phyloP scores from a whole-genome alignment of 2,888 invertebrate species.

The Tipula helvola region DNA sequence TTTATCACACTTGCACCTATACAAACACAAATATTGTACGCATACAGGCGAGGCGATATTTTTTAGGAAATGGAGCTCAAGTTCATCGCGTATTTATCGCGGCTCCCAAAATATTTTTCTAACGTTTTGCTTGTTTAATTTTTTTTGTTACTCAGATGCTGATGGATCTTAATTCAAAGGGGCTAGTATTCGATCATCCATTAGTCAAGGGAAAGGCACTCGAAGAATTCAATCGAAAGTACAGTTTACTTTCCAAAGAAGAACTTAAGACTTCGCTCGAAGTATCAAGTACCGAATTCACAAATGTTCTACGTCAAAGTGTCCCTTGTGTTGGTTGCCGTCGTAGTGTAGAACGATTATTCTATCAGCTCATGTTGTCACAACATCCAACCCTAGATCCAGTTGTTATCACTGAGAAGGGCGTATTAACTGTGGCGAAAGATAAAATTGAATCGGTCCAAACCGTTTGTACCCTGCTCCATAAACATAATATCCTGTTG shows the following conservation, averaged over 20 bases:
- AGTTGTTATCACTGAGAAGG: conserved; percentile 60
- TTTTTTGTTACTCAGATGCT: conserved; percentile 57
- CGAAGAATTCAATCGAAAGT: conserved; percentile 75
- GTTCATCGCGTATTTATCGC: not conserved
- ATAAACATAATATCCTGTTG: conserved; percentile 71
- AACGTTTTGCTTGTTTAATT: not conserved
- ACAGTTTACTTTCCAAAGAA: conserved; percentile 58
- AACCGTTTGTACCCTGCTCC: conserved; percentile 68
- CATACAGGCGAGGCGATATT: not conserved
- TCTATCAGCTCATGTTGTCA: conserved; percentile 71
- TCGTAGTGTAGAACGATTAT: conserved; percentile 80
- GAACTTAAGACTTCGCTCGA: conserved; percentile 70
- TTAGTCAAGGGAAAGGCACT: conserved; percentile 68
- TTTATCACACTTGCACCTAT: not conserved
- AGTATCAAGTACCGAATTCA: conserved; percentile 70
- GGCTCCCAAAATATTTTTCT: not conserved
- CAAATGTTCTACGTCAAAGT: conserved; percentile 75
- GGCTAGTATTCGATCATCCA: conserved; percentile 71
- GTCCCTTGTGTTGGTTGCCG: conserved; percentile 92
- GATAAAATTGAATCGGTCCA: conserved; percentile 70
- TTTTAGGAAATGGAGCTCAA: not conserved
- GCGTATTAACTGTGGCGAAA: conserved; percentile 65
- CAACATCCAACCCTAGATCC: conserved; percentile 83
- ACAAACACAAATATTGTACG: not conserved
- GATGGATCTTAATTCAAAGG: conserved; percentile 80